These are phyloP conservation scores for Phalacrocorax pelagicus DNA, from an alignment of 2,113 vertebrate species.

Conservation along the genomic window DNA sequence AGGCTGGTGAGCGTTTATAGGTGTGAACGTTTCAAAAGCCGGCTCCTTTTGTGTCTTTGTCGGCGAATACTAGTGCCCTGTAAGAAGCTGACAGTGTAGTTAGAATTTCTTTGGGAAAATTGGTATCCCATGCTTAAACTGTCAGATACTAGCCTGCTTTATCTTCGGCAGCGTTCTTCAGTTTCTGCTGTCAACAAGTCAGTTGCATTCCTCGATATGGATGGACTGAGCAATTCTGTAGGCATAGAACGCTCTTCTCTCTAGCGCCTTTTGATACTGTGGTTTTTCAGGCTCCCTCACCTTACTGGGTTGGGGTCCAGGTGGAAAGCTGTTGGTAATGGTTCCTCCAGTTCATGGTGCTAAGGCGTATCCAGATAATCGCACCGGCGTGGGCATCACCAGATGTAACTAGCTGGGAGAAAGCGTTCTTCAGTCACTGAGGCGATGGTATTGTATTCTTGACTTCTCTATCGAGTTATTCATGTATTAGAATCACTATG, in stretches of 20 bases:
- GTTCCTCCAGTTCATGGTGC: background rate
- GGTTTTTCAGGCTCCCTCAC: background rate
- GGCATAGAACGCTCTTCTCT: background rate
- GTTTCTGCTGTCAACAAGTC: background rate
- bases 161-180: background rate
- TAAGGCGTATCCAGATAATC: rapidly evolving
- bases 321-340: background rate
- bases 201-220: background rate
- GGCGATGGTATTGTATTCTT: no score
- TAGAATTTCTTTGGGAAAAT: background rate
- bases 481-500: rapidly evolving
- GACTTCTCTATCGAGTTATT: background rate
- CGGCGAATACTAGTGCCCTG: background rate
- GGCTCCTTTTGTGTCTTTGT: background rate
- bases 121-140: background rate
- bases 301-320: background rate
- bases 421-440: background rate
- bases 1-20: background rate
- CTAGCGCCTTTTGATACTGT: background rate
- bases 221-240: background rate
- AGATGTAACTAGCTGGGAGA: no score
- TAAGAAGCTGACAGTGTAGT: background rate
- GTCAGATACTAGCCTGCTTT: background rate
- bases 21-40: background rate
- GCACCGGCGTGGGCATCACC: background rate